These are phyloP conservation scores for Pyrocephalus nanus DNA, from an alignment of 2,797 vertebrate species.

Conservation along the genomic window DNA sequence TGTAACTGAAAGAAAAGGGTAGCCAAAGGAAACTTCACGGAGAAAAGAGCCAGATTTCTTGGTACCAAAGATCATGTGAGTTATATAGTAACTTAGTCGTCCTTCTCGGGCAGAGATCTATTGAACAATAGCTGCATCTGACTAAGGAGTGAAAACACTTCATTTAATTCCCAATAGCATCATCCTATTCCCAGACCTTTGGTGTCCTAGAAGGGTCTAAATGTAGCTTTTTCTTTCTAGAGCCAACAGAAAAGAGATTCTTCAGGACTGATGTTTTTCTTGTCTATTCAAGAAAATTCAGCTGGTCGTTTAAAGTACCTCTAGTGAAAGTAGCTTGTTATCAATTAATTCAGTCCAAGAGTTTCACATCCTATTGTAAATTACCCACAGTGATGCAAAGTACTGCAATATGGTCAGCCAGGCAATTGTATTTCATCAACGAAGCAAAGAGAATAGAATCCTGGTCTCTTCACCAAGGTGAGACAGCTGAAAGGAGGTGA, in stretches of 20 bases:
- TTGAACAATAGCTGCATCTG: neutral
- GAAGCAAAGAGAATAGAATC: neutral
- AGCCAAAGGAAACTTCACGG: neutral
- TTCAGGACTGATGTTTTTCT: neutral
- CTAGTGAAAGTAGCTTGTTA: neutral
- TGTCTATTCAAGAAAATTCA: neutral
- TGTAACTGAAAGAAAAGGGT: neutral
- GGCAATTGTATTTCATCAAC: neutral
- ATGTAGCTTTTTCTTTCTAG: neutral
- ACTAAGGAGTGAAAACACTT: neutral
- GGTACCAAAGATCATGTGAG: neutral
- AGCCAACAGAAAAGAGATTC: neutral
- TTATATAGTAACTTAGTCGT: neutral
- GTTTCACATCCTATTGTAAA: neutral
- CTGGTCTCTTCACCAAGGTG: neutral
- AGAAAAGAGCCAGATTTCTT: neutral
- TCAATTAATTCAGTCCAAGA: neutral
- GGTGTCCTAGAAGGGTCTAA: neutral
- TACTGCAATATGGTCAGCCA: neutral
- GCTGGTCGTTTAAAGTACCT: neutral
- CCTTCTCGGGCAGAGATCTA: neutral
- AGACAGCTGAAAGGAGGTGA: neutral
- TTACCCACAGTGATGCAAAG: fast-evolving
- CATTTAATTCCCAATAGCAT: neutral
- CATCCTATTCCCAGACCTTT: neutral